Evolutionary conservation across 2,797 vertebrate genomes (phyloP), one percentile per base, ranked within the genome.

Genomic region (Odontamblyopus lacepedii): DNA sequence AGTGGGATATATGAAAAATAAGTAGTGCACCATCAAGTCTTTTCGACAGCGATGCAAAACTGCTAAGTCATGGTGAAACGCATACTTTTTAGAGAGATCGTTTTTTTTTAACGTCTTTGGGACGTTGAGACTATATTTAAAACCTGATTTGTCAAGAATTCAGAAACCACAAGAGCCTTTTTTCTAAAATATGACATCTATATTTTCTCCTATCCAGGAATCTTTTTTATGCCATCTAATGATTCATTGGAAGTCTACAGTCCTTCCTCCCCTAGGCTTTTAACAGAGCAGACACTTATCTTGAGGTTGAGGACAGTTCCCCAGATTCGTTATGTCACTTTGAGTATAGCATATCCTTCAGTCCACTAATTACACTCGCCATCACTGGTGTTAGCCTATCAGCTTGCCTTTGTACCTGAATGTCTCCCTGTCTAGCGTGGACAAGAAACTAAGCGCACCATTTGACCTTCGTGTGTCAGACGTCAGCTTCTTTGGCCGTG

Each of bases 221-320:
- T 35, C 16, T 72, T 62, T 75, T 38, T 78, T 2, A 76, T 70
- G 44, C 23, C 61, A 73, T 48, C 71, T 41, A 78, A 55, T 79
- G 67, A 87, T 83, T 77, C 53, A 79, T 67, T 74, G 64, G 48
- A 67, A 76, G 50, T 73, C 70, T 70, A 15, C 64, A 80, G 63
- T 26, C 63, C 60, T 26, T 9, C 71, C 75, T 18, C 72, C 73
- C 77, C 62, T 67, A 67, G 80, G 77, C 72, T 77, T 87, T 79
- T 87, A 85, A 90, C 83, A 84, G 80, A 85, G 84, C 74, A 78
- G 88, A 89, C 84, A 85, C 77, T 87, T 82, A 85, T 87, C 83
- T 86, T 78, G 75, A 66, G 72, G 76, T 68, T 78, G 80, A 86
- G 63, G 74, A 82, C 80, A 77, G 76, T 82, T 84, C 79, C 75